phyloP scores from a whole-genome alignment of 2,797 vertebrate species.

The Amphiprion clarkii region DNA sequence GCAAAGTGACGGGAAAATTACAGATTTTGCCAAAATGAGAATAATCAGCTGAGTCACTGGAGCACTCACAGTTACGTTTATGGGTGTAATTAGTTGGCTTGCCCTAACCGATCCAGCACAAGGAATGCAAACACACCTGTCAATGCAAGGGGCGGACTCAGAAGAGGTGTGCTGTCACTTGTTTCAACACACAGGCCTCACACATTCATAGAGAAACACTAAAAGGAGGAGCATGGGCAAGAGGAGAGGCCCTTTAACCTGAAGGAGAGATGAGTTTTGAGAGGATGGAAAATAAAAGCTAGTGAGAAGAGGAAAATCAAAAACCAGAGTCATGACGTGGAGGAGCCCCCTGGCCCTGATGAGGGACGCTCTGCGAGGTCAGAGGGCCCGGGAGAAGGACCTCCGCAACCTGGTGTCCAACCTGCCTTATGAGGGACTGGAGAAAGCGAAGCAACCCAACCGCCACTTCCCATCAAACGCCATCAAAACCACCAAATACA shows the following conservation, averaged over 20 bases:
- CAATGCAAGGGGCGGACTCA: slow-evolving; percentile 61
- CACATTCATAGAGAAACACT: slow-evolving; percentile 17
- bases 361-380: slow-evolving; percentile 74
- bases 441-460: slow-evolving; percentile 88
- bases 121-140: slow-evolving; percentile 79
- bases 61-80: not conserved
- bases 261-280: not conserved
- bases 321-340: slow-evolving; percentile 71
- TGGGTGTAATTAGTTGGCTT: slow-evolving; percentile 8
- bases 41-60: slow-evolving; percentile 29
- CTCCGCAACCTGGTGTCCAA: slow-evolving; percentile 88
- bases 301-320: slow-evolving; percentile 38
- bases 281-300: slow-evolving; percentile 48
- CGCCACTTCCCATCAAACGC: slow-evolving; percentile 85
- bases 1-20: not conserved
- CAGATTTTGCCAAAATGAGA: not conserved
- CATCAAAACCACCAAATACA: slow-evolving; percentile 95
- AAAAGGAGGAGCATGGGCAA: slow-evolving; percentile 1
- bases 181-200: slow-evolving; percentile 38
- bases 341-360: slow-evolving; percentile 73
- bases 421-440: slow-evolving; percentile 84
- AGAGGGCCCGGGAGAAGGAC: slow-evolving; percentile 84
- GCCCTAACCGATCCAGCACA: not conserved
- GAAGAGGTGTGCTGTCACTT: slow-evolving; percentile 54
- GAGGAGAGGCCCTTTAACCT: slow-evolving; percentile 13